Base-by-base conservation (phyloP, 2,888 invertebrate species). In the Baronia brevicornis region DNA sequence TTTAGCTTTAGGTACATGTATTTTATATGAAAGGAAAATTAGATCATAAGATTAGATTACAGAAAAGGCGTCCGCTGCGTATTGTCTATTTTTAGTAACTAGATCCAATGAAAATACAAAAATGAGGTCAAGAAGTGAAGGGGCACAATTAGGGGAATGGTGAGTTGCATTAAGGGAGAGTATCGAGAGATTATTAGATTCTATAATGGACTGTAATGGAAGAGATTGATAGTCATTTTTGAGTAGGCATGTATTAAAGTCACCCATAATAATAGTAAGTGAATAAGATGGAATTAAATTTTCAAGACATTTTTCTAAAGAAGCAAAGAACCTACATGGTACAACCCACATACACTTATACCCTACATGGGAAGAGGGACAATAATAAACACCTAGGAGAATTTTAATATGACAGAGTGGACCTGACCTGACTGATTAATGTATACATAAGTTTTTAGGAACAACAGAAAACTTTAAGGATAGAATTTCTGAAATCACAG, bases 181-280 rank as follows among this genome's bases (percentile, higher is more conserved):
- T n/a, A 35, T 11, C 5, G 6, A 19, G 8, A 35, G 6, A 8
- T 33, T 36, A 18, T 7, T 21, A 8, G 39, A 26, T n/a, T 26
- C 6, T n/a, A 36, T 13, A 5, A 33, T 5, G 11, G 21, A 24
- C 17, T 31, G 8, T 18, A 39, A 8, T n/a, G 18, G 22, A 5
- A 9, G 3, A 22, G 23, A 21, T 13, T 33, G 17, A 11, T 6
- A 5, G 18, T 39, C 29, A 8, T 39, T 12, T 15, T 33, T 32
- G n/a, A 35, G 2, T 13, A 28, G 15, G 18, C 32, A 37, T 1
- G 37, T 37, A 12, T 37, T 33, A 9, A 37, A 28, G 7, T 37
- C 37, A 6, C 37, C 37, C 28, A 33, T 25, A 6, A 33, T 17
- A 6, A 38, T 38, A n/a, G 14, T 11, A 14, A 33, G 20, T 5